These are phyloP conservation scores for Crambe crambe DNA, from an alignment of 37 sponge, comb jelly and placozoan genomes.

Conservation along the genomic window DNA sequence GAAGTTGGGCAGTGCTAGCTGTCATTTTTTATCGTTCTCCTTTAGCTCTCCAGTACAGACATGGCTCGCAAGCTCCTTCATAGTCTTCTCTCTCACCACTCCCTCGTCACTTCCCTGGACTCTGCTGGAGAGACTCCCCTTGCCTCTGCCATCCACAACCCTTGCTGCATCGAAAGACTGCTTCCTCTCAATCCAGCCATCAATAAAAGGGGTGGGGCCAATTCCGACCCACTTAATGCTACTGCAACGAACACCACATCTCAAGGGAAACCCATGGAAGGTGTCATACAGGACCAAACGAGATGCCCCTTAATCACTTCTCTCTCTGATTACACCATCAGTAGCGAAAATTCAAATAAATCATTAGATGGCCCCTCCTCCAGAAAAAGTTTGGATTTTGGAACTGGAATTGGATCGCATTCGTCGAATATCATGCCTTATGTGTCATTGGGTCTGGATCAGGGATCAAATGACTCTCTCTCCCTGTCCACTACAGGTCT, in stretches of 20 bases:
- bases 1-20: too few species aligned
- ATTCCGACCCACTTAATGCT: too few species aligned
- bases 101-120: conserved; percentile 32
- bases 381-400: background rate
- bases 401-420: background rate
- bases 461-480: background rate
- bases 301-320: too few species aligned
- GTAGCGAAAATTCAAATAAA: background rate
- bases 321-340: too few species aligned
- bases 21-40: too few species aligned
- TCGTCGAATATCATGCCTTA: background rate
- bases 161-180: conserved; percentile 24
- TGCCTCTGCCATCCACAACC: conserved; percentile 62
- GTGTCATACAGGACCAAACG: too few species aligned
- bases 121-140: conserved; percentile 49
- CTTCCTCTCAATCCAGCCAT: too few species aligned
- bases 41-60: conserved; percentile 22
- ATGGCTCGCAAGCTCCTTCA: conserved; percentile 26
- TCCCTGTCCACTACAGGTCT: background rate
- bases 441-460: background rate
- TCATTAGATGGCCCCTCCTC: background rate
- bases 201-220: too few species aligned
- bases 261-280: too few species aligned
- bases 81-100: conserved; percentile 25
- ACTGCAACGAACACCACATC: too few species aligned